Evolutionary conservation across 2,888 invertebrate genomes (phyloP).

Genomic region (Petrolisthes cinctipes): DNA sequence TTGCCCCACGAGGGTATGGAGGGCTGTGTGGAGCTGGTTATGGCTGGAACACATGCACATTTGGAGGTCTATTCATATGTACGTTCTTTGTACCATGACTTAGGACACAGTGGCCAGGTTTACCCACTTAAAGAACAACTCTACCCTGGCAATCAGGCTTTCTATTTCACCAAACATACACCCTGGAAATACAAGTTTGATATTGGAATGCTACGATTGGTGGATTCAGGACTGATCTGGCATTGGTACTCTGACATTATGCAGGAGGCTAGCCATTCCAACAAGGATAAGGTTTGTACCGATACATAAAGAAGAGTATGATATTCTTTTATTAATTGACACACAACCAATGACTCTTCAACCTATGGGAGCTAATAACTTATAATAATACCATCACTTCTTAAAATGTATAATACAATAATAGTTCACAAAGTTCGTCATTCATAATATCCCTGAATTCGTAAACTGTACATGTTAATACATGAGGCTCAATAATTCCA

Average conservation of each 20-base stretch:
- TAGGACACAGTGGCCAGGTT: background rate
- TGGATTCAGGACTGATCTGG: conserved; percentile 35
- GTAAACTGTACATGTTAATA: no score
- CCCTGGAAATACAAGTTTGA: conserved; percentile 23
- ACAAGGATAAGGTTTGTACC: no score
- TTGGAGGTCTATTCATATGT: conserved; percentile 41
- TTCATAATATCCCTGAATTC: no score
- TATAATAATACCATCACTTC: no score
- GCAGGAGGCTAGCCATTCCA: background rate
- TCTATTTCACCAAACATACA: background rate
- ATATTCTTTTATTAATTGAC: no score
- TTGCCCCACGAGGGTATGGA: background rate
- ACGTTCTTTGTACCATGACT: conserved; percentile 2
- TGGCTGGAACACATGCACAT: conserved; percentile 43
- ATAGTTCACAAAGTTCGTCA: no score
- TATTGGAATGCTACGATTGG: no score
- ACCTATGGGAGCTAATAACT: no score
- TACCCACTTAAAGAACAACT: conserved; percentile 40
- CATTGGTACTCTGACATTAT: conserved; percentile 47
- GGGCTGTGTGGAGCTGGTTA: conserved; percentile 26
- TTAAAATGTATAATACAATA: no score
- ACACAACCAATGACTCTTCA: no score
- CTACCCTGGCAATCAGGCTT: conserved; percentile 5
- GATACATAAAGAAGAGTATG: no score
- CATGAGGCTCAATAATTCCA: no score